Conservation (phyloP, 2,797 vertebrate species). For the Bradypodion pumilum region DNA sequence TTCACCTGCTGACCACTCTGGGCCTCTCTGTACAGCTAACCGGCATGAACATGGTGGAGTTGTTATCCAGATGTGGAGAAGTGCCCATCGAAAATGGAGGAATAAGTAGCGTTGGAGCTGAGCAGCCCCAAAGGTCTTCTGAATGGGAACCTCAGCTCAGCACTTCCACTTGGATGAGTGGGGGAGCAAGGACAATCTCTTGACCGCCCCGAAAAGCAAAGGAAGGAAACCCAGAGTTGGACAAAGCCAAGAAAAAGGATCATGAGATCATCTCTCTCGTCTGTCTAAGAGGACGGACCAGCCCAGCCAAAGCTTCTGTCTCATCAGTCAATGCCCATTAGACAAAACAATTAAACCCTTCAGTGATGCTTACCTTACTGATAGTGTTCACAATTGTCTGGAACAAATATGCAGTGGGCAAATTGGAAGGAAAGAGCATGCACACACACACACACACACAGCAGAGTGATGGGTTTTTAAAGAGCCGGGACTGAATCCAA, state of each 20-base stretch:
- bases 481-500: neutral
- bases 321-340: neutral
- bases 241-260: rapidly evolving
- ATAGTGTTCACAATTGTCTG: constrained; percentile 34
- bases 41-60: no score
- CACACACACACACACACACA: no score
- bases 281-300: neutral
- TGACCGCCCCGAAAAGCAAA: rapidly evolving
- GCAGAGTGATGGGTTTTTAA: constrained; percentile 2
- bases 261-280: neutral
- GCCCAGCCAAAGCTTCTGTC: neutral
- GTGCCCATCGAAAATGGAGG: no score
- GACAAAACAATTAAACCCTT: neutral
- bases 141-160: neutral
- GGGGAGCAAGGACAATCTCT: neutral
- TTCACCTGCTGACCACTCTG: no score
- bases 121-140: no score
- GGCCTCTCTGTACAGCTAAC: neutral
- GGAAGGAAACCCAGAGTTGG: neutral
- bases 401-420: constrained; percentile 34
- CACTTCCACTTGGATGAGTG: neutral
- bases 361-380: neutral
- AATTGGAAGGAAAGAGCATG: constrained; percentile 23
- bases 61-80: no score
- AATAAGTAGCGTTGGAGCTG: no score